Base-by-base conservation (phyloP, 2,888 invertebrate species). In the Drosophila rellima region DNA sequence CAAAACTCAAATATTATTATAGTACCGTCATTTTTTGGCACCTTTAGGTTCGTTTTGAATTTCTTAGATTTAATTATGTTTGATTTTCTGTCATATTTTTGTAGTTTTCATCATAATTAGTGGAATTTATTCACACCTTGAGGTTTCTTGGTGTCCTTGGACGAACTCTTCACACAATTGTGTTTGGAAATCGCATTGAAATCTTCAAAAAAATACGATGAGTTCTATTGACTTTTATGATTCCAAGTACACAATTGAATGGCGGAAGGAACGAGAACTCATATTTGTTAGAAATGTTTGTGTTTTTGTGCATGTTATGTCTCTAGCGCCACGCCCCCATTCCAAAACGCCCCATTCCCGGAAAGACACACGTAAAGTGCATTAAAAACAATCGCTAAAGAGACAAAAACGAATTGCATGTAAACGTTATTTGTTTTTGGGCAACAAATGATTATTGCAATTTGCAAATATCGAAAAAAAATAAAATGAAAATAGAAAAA, bases 311-410 rank as follows among this genome's bases (percentile, higher is more conserved):
- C 33, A 42, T 45, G 39, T 5, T 6, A 33, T 48, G 48, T 31
- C 17, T 11, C 13, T 1, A 18, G 5, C 18, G 48, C 31, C 48
- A 48, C 48, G 31, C 48, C 48, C 48, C 8, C 18, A 15, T 0
- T 3, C 7, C 20, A 44, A 20, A 23, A 7, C 42, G 23, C 23
- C 23, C 23, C 2, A n/a, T n/a, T 23, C 8, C 45, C 45, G 20
- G n/a, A 29, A 31, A 42, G 5, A 29, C 50, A 39, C 73, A 74
- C 74, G 66, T 74, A 66, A 44, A 48, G 44, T 2, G 35, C 52
- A 74, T 74, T 65, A 57, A 61, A 31, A 64, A 44, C 31, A 55
- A 42, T 15, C 13, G 26, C 26, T 52, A 2, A n/a, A 23, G 6
- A 2, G 31, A 29, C 8, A 3, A 13, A 33, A 52, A 39, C 15